phyloP scores from a whole-genome alignment of 2,797 vertebrate genomes.

The Acropternis orthonyx region DNA sequence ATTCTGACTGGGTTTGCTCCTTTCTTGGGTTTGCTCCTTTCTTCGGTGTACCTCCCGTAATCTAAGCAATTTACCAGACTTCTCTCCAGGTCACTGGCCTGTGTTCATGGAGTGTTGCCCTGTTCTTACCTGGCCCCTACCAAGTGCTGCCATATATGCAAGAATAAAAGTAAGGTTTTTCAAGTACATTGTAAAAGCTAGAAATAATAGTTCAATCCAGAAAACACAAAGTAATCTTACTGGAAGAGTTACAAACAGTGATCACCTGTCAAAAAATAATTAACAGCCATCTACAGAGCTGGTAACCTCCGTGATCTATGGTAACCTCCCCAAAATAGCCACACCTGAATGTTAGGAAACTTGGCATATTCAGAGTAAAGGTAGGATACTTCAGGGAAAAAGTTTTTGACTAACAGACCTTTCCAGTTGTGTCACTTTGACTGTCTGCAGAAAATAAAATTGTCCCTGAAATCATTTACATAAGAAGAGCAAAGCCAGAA shows the following conservation, averaged over 20 bases:
- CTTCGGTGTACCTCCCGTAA: background rate
- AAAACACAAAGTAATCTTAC: background rate
- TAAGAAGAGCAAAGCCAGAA: background rate
- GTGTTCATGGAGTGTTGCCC: fast-evolving
- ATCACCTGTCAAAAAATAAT: background rate
- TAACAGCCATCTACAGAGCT: background rate
- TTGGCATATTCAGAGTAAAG: background rate
- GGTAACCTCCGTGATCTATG: background rate
- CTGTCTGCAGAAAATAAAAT: background rate
- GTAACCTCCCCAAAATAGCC: background rate
- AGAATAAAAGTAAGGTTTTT: background rate
- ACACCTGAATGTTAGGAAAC: background rate
- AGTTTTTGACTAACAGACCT: background rate
- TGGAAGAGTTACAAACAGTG: background rate
- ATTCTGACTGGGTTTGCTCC: background rate
- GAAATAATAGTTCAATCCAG: background rate
- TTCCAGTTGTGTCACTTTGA: background rate
- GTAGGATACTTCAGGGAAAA: background rate
- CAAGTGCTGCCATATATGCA: background rate
- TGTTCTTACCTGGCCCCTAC: fast-evolving
- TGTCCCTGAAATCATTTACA: background rate
- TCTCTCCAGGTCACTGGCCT: background rate
- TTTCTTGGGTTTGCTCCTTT: background rate
- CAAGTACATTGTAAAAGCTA: background rate
- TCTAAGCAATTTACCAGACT: fast-evolving